Evolutionary conservation across 2,888 invertebrate genomes (phyloP), one percentile per base, ranked within the genome.

Genomic region (Congeria kusceri): DNA sequence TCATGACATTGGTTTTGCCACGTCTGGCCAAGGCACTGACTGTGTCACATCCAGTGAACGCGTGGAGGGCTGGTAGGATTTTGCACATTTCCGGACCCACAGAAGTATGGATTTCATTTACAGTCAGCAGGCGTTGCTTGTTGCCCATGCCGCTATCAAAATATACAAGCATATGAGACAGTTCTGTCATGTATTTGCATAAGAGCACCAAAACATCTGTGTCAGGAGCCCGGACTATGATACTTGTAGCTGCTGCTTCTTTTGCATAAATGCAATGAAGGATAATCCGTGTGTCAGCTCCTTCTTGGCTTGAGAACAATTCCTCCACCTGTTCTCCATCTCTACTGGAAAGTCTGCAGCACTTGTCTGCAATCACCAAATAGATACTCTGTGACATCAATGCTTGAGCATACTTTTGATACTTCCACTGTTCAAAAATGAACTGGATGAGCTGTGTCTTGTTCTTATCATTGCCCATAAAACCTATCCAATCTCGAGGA

Each of bases 61-160:
- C 28, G 66, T 83, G 83, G 1, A 77, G 1, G 11, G 65, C 78
- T 27, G 66, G 68, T 11, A 81, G 39, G 3, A 39, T 64, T 25
- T 49, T 11, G 18, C 67, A 78, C 13, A n/a, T 78, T 5, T 23
- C 75, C 71, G 28, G 29, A 15, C 77, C 80, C 65, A 46, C 47
- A 0, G 23, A 44, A 28, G 64, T 23, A 32, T 66, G 0, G 13
- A 77, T 74, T 7, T 61, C 15, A 4, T 79, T 39, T 0, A 82
- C 63, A 49, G 69, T 27, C 2, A 82, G 7, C 0, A 81, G 74
- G 4, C 77, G 57, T 5, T 75, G 20, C 47, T 77, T 78, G 56
- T 82, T 71, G 5, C 71, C 77, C 2, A 49, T 29, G 0, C 78
- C 75, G 29, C 75, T 82, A 69, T 78, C 78, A 72, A 82, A 82